phyloP scores from a whole-genome alignment of 1,140 invertebrate genomes.

The Dysdera silvatica region DNA sequence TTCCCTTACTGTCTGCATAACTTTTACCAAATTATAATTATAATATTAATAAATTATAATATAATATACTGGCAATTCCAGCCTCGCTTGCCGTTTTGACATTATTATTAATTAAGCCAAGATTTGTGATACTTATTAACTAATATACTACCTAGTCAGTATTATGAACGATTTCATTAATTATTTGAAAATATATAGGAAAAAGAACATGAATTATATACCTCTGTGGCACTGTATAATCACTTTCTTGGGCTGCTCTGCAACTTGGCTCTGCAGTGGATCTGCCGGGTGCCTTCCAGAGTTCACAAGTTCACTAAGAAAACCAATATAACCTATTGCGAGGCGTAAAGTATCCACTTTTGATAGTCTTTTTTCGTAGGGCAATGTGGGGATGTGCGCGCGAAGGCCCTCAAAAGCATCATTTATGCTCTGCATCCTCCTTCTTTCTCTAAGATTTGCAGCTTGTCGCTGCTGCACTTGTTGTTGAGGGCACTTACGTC shows the following conservation, averaged over 20 bases:
- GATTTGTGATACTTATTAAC: no score
- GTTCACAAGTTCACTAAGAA: conserved; percentile 73
- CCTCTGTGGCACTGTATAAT: conserved; percentile 53
- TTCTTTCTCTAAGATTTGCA: conserved; percentile 81
- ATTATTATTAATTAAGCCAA: no score
- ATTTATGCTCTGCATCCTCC: conserved; percentile 92
- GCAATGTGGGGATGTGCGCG: conserved; percentile 84
- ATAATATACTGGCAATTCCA: no score
- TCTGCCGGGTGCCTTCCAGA: conserved; percentile 54
- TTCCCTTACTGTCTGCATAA: no score
- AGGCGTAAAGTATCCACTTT: conserved; percentile 88
- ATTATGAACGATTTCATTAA: no score
- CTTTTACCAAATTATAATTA: no score
- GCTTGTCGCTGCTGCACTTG: conserved; percentile 85
- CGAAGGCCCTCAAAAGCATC: conserved; percentile 83
- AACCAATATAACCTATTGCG: conserved; percentile 89
- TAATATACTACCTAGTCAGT: no score
- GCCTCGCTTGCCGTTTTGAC: no score
- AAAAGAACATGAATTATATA: no score
- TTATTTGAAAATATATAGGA: no score
- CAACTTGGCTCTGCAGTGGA: conserved; percentile 26
- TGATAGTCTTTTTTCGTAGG: conserved; percentile 86
- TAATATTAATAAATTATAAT: no score
- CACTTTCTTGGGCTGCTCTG: conserved; percentile 54
- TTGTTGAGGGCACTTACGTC: conserved; percentile 41